phyloP scores from a whole-genome alignment of 2,797 vertebrate species.

The Oreonectes daqikongensis region DNA sequence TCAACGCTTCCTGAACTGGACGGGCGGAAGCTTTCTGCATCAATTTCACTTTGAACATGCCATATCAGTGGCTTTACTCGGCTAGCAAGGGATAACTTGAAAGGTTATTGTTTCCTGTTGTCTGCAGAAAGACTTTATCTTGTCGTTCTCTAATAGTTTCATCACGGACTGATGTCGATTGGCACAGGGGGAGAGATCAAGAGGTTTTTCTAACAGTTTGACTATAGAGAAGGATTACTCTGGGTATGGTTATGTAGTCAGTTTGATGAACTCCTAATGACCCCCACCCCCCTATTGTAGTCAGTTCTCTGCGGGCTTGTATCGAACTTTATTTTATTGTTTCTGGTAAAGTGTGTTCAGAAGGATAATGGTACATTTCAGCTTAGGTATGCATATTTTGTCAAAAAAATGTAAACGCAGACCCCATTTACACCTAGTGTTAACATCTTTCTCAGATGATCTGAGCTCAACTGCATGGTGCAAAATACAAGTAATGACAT shows the following conservation, averaged over 20 bases:
- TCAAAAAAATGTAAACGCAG: background rate
- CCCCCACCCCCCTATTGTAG: background rate
- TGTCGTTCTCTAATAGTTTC: slow-evolving; percentile 61
- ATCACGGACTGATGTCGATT: slow-evolving; percentile 66
- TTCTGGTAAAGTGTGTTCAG: background rate
- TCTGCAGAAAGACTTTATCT: slow-evolving; percentile 72
- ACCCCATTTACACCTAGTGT: background rate
- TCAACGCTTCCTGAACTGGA: slow-evolving; percentile 77
- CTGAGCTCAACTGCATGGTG: background rate
- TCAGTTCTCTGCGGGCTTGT: background rate
- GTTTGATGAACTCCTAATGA: slow-evolving; percentile 12
- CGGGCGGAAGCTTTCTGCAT: slow-evolving; percentile 77
- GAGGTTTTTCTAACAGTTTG: slow-evolving; percentile 52
- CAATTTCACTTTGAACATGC: slow-evolving; percentile 79
- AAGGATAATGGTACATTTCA: background rate
- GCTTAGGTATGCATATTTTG: background rate
- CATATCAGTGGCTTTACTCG: slow-evolving; percentile 72
- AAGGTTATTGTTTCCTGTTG: slow-evolving; percentile 80
- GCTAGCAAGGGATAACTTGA: slow-evolving; percentile 69
- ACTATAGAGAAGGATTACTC: slow-evolving; percentile 11
- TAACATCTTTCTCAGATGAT: background rate
- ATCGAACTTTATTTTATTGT: slow-evolving; percentile 10
- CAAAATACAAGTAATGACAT: background rate
- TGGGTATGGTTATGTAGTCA: slow-evolving; percentile 8
- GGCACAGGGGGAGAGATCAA: slow-evolving; percentile 61